Evolutionary conservation across 2,888 invertebrate genomes (phyloP).

Genomic region (Drosophila nr. fundita): DNA sequence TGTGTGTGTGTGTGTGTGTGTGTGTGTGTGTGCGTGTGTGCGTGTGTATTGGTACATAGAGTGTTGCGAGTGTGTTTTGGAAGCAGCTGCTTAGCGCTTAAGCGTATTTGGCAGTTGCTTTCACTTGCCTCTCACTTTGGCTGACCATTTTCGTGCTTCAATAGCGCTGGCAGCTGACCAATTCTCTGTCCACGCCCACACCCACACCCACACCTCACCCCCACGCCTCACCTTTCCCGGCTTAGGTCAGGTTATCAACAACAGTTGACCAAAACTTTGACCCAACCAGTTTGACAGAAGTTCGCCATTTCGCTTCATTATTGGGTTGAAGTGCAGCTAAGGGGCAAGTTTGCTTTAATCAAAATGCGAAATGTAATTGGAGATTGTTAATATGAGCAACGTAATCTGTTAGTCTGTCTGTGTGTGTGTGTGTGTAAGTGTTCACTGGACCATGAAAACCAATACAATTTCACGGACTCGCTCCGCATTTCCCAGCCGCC

Average conservation of each 20-base stretch:
- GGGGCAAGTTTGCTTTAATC: constrained; percentile 44
- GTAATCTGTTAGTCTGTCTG: neutral
- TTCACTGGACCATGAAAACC: constrained; percentile 53
- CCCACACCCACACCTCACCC: neutral
- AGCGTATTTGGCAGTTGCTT: constrained; percentile 54
- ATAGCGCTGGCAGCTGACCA: constrained; percentile 41
- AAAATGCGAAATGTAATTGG: constrained; percentile 55
- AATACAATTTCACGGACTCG: constrained; percentile 49
- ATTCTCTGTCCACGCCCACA: neutral
- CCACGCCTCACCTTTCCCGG: neutral
- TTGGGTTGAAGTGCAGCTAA: constrained; percentile 11
- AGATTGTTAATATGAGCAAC: constrained; percentile 21
- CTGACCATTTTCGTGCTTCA: constrained; percentile 42
- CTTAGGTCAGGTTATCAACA: neutral
- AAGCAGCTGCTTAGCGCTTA: constrained; percentile 54
- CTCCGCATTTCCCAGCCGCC: neutral
- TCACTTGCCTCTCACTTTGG: constrained; percentile 34
- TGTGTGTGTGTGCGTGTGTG: neutral
- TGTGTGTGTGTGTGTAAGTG: constrained; percentile 24
- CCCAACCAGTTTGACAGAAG: constrained; percentile 26
- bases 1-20: neutral
- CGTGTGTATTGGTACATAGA: neutral
- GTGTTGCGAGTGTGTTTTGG: constrained; percentile 10
- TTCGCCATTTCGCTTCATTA: constrained; percentile 32
- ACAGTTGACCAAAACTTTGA: constrained; percentile 5